These are phyloP conservation scores for Choristoneura rosaceana DNA, from an alignment of 2,888 invertebrate genomes.

Conservation along the genomic window DNA sequence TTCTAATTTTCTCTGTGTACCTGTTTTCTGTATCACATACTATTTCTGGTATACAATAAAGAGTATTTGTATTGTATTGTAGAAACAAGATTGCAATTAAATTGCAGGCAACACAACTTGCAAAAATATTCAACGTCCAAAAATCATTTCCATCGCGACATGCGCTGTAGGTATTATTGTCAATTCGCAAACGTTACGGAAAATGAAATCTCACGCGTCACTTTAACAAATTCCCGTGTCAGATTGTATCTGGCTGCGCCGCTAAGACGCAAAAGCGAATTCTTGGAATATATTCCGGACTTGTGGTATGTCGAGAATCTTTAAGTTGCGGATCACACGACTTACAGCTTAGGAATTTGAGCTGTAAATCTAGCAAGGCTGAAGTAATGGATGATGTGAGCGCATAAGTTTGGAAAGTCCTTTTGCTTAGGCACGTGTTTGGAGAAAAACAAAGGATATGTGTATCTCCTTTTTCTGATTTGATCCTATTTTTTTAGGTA, in stretches of 20 bases:
- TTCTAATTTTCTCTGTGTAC: too few species aligned
- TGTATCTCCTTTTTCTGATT: too few species aligned
- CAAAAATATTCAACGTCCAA: neutral
- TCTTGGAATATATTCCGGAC: conserved; percentile 43
- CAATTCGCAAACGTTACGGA: conserved; percentile 12
- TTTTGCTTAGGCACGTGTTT: neutral
- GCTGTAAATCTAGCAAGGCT: conserved; percentile 8
- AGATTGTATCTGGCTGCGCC: conserved; percentile 45
- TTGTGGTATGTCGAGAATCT: conserved; percentile 31
- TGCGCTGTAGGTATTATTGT: neutral
- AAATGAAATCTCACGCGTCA: conserved; percentile 48
- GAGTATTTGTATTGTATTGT: too few species aligned
- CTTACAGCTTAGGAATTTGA: conserved; percentile 23
- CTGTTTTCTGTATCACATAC: too few species aligned
- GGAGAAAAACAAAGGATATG: too few species aligned
- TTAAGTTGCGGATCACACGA: conserved; percentile 27
- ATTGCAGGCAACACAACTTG: too few species aligned
- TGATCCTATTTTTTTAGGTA: too few species aligned
- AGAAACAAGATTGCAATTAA: too few species aligned
- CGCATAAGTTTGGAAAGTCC: neutral
- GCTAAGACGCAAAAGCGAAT: conserved; percentile 45
- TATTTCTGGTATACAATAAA: too few species aligned
- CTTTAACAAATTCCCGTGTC: conserved; percentile 50
- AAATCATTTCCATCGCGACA: neutral
- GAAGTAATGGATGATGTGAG: conserved; percentile 8